phyloP scores from a whole-genome alignment of 2,888 invertebrate species.

The Nomada lathburiana region DNA sequence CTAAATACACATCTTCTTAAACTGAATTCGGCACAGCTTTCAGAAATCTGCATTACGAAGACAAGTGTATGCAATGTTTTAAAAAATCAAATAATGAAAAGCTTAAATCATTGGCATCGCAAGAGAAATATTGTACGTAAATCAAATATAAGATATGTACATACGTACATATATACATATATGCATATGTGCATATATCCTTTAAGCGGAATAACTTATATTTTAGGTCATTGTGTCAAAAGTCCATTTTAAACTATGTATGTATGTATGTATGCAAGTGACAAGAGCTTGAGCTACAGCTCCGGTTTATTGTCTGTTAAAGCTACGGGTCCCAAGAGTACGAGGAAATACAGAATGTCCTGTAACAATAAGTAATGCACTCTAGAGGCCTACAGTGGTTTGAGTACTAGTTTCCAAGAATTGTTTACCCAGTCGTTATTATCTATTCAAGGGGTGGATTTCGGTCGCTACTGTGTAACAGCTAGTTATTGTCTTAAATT shows the following conservation, averaged over 20 bases:
- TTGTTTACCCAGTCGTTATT: neutral
- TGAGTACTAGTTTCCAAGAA: neutral
- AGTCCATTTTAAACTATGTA: neutral
- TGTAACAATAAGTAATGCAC: neutral
- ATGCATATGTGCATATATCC: no score
- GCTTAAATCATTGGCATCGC: no score
- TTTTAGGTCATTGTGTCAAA: neutral
- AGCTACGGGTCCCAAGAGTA: slow-evolving; percentile 2
- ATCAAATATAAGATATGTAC: no score
- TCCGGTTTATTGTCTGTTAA: neutral
- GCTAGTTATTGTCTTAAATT: neutral
- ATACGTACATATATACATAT: no score
- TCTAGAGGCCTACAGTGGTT: neutral
- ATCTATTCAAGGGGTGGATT: no score
- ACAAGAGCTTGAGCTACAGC: neutral
- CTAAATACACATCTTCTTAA: no score
- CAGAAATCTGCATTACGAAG: no score
- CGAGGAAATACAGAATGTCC: neutral
- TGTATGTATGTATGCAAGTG: neutral
- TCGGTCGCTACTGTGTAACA: no score
- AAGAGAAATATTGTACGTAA: no score
- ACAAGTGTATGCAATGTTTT: no score
- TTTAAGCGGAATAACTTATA: neutral
- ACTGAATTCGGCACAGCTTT: no score
- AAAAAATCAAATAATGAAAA: no score